Base-by-base conservation (phyloP, 2,888 invertebrate genomes). In the Griposia aprilina region DNA sequence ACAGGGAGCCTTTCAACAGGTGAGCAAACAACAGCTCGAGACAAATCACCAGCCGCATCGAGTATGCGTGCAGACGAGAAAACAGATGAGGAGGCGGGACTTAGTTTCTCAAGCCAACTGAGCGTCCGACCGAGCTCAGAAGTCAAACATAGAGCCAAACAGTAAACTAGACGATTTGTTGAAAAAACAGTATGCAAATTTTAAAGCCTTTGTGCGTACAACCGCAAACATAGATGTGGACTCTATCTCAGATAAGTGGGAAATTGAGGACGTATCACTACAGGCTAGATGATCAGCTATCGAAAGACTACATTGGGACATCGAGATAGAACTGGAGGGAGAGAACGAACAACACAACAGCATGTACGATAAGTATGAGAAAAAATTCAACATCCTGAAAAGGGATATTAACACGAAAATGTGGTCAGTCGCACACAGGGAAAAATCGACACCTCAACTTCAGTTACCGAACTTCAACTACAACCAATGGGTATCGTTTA, bases 341-440 rank as follows among this genome's bases (percentile, higher is more conserved):
- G 59, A 71, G 6, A 71, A 71, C 26, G 59, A 71, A 45, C 70
- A 60, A 63, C 52, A 72, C 52, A 63, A 13, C 59, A 71, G 30
- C 59, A 71, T 71, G 71, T 71, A 71, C 57, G 71, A 71, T 60
- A 71, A 30, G 71, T 60, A 71, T 60, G 71, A 60, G 59, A 45
- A 3, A 26, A 71, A 71, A 60, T 48, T 60, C 45, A 73, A 73
- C 41, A 52, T 55, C 17, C 72, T 72, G n/a, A 72, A 69, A 26
- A 36, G 62, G 50, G 72, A n/a, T n/a, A 63, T 55, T 20, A 73
- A 63, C 20, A 73, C 73, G 2, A 73, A 73, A 63, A 73, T 63
- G 50, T 72, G 62, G 62, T 72, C 62, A 62, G 50, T 72, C 6
- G 17, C n/a, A 7, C 57, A 70, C 70, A 70, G 57, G 50, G 55